Evolutionary conservation across 2,888 invertebrate species (phyloP).

Genomic region (Podabrus alpinus): DNA sequence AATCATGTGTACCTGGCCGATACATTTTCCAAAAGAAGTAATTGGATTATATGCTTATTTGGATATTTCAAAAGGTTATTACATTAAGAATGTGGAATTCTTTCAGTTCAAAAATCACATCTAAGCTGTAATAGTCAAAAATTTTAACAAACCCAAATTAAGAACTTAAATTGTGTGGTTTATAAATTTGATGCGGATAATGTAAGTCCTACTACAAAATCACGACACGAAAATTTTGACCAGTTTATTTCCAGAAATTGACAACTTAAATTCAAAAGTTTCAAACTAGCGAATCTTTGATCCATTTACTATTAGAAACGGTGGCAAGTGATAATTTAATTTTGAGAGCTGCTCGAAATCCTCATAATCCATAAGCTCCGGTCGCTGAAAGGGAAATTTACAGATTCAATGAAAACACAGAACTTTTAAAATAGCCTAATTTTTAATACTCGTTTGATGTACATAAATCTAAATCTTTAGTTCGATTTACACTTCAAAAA

Average conservation of each 20-base stretch:
- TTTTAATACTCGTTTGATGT: constrained; percentile 20
- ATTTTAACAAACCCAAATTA: constrained; percentile 44
- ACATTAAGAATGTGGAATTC: constrained; percentile 49
- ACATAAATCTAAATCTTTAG: no score
- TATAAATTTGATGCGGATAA: constrained; percentile 42
- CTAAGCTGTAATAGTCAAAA: constrained; percentile 46
- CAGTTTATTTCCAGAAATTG: neutral
- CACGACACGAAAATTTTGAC: neutral
- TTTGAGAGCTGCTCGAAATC: constrained; percentile 41
- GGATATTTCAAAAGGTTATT: constrained; percentile 41
- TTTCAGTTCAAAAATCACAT: constrained; percentile 42
- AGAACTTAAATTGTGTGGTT: constrained; percentile 44
- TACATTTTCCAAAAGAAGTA: no score
- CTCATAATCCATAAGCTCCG: constrained; percentile 7
- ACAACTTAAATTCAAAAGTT: neutral
- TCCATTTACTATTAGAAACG: neutral
- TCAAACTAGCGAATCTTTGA: neutral
- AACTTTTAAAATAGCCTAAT: constrained; percentile 23
- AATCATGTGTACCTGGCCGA: no score
- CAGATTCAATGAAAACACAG: constrained; percentile 39
- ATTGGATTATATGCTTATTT: constrained; percentile 38
- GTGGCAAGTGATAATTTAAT: constrained; percentile 43
- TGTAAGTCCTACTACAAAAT: constrained; percentile 31
- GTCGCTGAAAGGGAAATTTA: constrained; percentile 40
- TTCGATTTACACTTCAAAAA: neutral